A percentile compares a stretch with the other conserved stretches of the same genome.
Evolutionary conservation across 2,888 invertebrate species (phyloP).

Genomic region (Bellardia bayeri): DNA sequence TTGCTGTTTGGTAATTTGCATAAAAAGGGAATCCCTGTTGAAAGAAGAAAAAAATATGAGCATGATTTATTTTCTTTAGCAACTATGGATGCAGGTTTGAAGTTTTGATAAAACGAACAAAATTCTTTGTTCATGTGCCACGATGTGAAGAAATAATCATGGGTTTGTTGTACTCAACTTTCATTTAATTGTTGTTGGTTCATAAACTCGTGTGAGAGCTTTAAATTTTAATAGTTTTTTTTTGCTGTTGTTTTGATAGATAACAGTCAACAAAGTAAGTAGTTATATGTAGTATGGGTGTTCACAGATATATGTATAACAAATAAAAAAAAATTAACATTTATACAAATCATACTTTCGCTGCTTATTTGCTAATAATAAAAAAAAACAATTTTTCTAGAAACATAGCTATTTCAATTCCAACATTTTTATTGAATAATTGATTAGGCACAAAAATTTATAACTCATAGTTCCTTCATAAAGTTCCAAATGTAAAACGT

Average conservation of each 20-base stretch:
- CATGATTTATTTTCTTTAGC: background rate
- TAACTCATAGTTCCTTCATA: no score
- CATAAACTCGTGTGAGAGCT: background rate
- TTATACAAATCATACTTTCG: no score
- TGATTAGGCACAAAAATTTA: no score
- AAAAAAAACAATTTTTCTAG: no score
- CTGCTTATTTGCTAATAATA: no score
- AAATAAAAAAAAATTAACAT: no score
- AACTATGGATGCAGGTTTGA: background rate
- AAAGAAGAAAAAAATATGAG: background rate
- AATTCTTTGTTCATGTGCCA: background rate
- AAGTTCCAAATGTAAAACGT: no score
- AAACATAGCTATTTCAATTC: no score
- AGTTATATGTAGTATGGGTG: background rate
- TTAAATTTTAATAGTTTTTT: slow-evolving; percentile 12
- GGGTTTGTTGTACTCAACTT: background rate
- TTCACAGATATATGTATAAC: background rate
- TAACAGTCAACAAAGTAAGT: background rate
- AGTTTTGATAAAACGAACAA: background rate
- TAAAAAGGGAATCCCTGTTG: slow-evolving; percentile 18
- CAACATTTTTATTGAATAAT: no score
- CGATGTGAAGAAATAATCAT: background rate
- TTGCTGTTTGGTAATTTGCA: background rate
- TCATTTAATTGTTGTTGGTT: background rate
- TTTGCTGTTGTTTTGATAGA: background rate